Base-by-base conservation (phyloP, 1,140 invertebrate genomes). In the Glossosoma conforme region DNA sequence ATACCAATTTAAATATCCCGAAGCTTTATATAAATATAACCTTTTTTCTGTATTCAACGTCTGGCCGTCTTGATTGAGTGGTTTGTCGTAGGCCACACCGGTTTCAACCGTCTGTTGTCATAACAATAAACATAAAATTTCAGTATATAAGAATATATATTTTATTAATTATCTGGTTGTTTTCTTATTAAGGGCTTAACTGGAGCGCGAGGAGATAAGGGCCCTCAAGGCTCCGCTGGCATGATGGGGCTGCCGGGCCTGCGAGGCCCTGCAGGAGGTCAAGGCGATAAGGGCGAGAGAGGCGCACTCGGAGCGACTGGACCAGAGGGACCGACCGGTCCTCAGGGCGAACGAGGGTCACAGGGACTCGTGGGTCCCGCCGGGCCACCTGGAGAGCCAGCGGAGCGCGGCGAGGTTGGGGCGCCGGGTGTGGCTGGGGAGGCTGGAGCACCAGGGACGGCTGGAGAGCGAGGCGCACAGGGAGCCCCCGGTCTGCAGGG, bases 331-430 rank as follows among this genome's bases (percentile, higher is more conserved):
- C 77, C 81, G 30, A 60, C 78, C 60, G 81, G 81, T 60, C 71
- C 76, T n/a, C 77, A 80, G 65, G 82, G 84, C 21, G 83, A 85
- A 63, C 72, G 83, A 63, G 85, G 86, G 13, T 74, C 73, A 1
- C 81, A 82, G 66, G 86, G 87, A 13, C 72, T 75, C 18, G 63
- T 84, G 19, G 87, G 87, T 22, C 78, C 80, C 6, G 62, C 72
- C 5, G 87, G 87, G 11, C 79, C 83, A n/a, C 83, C 83, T 10
- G 87, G 87, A 41, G 84, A 87, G 66, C 80, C 83, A 44, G 86
- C 80, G 0, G 83, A 86, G 63, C 72, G 82, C 62, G 87, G 87
- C 22, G 86, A 89, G 58, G 77, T 82, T 19, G 88, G 88, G 36
- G 69, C 77, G 35, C 79, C 85, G 14, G 87, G 87, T 8, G 66